Percentiles rank a stretch among this genome's conserved stretches.
Evolutionary conservation across 2,113 vertebrate genomes (phyloP).

Genomic region (Oxyura jamaicensis): DNA sequence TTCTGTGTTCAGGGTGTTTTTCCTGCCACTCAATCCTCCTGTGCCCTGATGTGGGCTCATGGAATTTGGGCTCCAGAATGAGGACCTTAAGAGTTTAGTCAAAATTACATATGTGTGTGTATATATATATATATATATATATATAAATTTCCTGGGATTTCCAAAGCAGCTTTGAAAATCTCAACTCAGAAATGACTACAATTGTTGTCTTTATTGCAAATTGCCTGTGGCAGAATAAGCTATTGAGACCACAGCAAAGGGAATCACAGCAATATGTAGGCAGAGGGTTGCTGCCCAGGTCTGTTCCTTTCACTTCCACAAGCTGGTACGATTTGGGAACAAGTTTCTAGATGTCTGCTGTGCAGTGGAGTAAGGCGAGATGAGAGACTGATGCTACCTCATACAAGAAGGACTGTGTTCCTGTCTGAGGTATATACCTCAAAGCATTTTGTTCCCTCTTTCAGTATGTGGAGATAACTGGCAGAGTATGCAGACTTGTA

Average conservation of each 20-base stretch:
- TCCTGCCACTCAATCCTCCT: neutral
- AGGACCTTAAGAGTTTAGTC: neutral
- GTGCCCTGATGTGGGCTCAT: fast-evolving
- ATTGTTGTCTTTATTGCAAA: no score
- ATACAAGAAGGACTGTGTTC: neutral
- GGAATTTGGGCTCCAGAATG: neutral
- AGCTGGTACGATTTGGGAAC: neutral
- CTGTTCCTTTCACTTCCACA: neutral
- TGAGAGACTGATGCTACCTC: neutral
- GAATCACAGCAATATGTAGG: neutral
- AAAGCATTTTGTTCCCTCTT: neutral
- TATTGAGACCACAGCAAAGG: no score
- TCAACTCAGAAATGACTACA: neutral
- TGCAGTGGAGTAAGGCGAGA: neutral
- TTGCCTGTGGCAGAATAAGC: neutral
- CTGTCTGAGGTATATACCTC: neutral
- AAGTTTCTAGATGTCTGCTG: neutral
- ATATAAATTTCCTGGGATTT: no score
- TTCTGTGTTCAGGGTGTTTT: neutral
- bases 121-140: no score
- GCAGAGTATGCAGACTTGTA: neutral
- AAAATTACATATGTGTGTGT: no score
- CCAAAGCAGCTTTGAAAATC: neutral
- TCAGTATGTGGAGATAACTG: neutral
- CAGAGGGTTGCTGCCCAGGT: neutral